Conservation (phyloP, 1,140 invertebrate genomes). For the Procambarus clarkii region DNA sequence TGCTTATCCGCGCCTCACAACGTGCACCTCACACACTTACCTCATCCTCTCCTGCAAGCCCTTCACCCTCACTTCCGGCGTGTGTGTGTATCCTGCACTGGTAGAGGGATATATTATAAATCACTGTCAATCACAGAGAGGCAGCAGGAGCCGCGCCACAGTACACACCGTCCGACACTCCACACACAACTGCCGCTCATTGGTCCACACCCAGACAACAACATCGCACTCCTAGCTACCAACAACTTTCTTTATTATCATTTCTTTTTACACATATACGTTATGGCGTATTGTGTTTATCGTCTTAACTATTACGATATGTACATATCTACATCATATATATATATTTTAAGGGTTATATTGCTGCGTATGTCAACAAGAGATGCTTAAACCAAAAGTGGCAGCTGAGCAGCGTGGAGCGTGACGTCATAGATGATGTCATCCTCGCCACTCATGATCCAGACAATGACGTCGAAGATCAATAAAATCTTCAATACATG, state of each 20-base stretch:
- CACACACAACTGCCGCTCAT: constrained; percentile 48
- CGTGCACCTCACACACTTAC: neutral
- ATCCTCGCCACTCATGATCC: constrained; percentile 47
- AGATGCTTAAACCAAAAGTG: neutral
- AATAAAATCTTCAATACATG: constrained; percentile 43
- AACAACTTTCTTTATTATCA: neutral
- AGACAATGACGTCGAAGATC: constrained; percentile 55
- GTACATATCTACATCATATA: neutral
- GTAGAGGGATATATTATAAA: neutral
- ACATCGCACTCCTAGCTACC: constrained; percentile 6
- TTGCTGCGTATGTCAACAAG: neutral
- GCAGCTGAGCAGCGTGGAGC: neutral
- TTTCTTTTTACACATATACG: neutral
- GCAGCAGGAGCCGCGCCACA: neutral
- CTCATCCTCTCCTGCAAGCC: neutral
- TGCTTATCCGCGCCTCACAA: neutral
- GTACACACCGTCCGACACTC: neutral
- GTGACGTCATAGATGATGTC: constrained; percentile 58
- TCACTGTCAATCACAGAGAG: constrained; percentile 12
- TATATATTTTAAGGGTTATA: neutral
- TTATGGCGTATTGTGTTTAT: too few species aligned
- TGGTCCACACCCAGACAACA: constrained; percentile 47
- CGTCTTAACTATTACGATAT: neutral
- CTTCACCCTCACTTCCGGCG: neutral
- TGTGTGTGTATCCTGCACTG: constrained; percentile 15